These are phyloP conservation scores for Tympanoctomys barrerae DNA, from an alignment of 2,797 vertebrate species.

Conservation along the genomic window DNA sequence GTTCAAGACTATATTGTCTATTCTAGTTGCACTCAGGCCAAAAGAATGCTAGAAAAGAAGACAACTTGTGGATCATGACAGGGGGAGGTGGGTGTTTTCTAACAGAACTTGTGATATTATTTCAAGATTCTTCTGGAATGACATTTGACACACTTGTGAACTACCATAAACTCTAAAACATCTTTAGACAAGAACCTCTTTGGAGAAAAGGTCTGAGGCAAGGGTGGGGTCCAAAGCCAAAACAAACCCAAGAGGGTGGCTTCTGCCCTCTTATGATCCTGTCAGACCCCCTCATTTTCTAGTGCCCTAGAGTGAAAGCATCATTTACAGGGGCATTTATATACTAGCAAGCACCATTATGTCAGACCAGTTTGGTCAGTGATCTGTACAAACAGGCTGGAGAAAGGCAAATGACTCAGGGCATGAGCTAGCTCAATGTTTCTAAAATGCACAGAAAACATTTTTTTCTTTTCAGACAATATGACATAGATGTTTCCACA, in stretches of 20 bases:
- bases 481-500: constrained; percentile 49
- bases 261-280: constrained; percentile 47
- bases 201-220: constrained; percentile 1
- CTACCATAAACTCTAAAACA: constrained; percentile 40
- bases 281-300: constrained; percentile 59
- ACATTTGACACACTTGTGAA: neutral
- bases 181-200: constrained; percentile 33
- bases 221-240: constrained; percentile 43
- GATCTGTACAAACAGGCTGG: constrained; percentile 77
- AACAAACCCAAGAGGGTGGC: constrained; percentile 49
- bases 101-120: constrained; percentile 27
- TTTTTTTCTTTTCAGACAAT: neutral
- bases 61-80: neutral
- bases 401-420: constrained; percentile 69
- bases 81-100: neutral
- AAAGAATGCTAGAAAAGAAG: constrained; percentile 20
- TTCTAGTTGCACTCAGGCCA: constrained; percentile 40
- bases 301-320: constrained; percentile 46
- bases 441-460: constrained; percentile 62
- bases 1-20: constrained; percentile 16
- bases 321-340: constrained; percentile 65
- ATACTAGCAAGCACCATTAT: constrained; percentile 66
- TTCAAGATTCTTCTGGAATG: constrained; percentile 48
- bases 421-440: constrained; percentile 50
- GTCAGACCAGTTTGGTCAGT: constrained; percentile 79